Evolutionary conservation across 2,113 vertebrate genomes (phyloP).

Genomic region (Labeo rohita): DNA sequence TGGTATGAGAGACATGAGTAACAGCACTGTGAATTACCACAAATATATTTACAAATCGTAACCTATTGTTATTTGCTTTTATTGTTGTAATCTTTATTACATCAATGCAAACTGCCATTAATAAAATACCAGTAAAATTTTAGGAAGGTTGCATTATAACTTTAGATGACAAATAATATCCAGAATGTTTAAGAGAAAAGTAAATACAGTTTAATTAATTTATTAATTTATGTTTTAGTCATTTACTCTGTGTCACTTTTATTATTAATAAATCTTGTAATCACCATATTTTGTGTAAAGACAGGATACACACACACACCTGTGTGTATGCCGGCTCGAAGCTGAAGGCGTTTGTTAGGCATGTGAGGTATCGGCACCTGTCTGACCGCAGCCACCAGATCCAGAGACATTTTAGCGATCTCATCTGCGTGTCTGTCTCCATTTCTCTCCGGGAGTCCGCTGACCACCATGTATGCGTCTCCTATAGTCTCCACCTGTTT

Average conservation of each 20-base stretch:
- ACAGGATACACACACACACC: slow-evolving; percentile 66
- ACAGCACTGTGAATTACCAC: background rate
- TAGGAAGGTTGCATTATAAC: background rate
- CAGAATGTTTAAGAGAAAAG: background rate
- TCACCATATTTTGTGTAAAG: background rate
- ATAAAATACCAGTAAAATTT: background rate
- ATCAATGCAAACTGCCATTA: background rate
- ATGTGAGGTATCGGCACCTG: slow-evolving; percentile 86
- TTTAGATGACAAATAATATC: background rate
- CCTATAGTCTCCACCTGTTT: slow-evolving; percentile 87
- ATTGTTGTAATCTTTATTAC: background rate
- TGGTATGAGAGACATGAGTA: background rate
- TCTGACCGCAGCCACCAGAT: slow-evolving; percentile 84
- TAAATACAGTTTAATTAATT: background rate
- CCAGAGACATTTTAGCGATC: slow-evolving; percentile 89
- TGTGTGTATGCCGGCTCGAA: slow-evolving; percentile 87
- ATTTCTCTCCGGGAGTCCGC: slow-evolving; percentile 86
- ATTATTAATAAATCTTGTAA: background rate
- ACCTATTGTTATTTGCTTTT: background rate
- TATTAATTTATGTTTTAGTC: too few species aligned
- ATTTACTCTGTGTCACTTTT: too few species aligned
- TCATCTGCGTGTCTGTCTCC: slow-evolving; percentile 80
- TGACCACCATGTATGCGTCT: slow-evolving; percentile 90
- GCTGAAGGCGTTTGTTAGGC: slow-evolving; percentile 79
- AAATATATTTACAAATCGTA: background rate